A percentile compares a stretch with the other conserved stretches of the same genome.
These are phyloP conservation scores for Lepidurus packardi DNA, from an alignment of 1,140 invertebrate genomes.

Conservation along the genomic window DNA sequence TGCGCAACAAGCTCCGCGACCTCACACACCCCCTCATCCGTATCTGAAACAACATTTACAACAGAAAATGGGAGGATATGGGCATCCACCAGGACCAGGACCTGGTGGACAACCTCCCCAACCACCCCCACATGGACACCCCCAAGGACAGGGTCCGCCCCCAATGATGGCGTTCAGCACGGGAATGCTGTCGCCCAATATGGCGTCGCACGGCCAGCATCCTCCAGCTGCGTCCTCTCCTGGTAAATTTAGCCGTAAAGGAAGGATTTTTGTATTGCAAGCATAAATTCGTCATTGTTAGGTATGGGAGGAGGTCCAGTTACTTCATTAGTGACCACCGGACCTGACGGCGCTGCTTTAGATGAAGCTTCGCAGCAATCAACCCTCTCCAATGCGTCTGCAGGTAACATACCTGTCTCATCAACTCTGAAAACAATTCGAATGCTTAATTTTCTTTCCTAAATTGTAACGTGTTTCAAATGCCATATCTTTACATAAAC, in stretches of 20 bases:
- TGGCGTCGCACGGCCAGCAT: constrained; percentile 11
- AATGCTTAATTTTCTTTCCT: too few relatives aligned
- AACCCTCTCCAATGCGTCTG: constrained; percentile 81
- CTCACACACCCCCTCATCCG: constrained; percentile 44
- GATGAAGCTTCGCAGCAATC: constrained; percentile 88
- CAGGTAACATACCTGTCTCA: constrained; percentile 52
- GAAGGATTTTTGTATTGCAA: constrained; percentile 41
- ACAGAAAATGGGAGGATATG: constrained; percentile 39
- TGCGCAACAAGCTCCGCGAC: constrained; percentile 36
- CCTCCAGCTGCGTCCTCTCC: constrained; percentile 32
- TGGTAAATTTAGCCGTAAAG: background rate
- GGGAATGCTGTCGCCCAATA: constrained; percentile 26
- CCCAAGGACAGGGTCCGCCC: constrained; percentile 29
- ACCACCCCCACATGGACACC: constrained; percentile 40
- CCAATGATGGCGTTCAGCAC: constrained; percentile 24
- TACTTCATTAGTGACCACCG: constrained; percentile 77
- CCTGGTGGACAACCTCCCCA: constrained; percentile 36
- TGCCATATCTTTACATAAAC: too few relatives aligned
- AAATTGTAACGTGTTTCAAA: too few relatives aligned
- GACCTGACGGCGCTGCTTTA: constrained; percentile 74
- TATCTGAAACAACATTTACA: constrained; percentile 62
- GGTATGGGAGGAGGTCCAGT: constrained; percentile 56
- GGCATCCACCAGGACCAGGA: constrained; percentile 37
- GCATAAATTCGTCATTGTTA: constrained; percentile 26
- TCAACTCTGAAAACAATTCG: too few relatives aligned